Percentiles rank a stretch among this genome's conserved stretches.
phyloP scores from a whole-genome alignment of 2,888 invertebrate species.

The Sericinus montela region DNA sequence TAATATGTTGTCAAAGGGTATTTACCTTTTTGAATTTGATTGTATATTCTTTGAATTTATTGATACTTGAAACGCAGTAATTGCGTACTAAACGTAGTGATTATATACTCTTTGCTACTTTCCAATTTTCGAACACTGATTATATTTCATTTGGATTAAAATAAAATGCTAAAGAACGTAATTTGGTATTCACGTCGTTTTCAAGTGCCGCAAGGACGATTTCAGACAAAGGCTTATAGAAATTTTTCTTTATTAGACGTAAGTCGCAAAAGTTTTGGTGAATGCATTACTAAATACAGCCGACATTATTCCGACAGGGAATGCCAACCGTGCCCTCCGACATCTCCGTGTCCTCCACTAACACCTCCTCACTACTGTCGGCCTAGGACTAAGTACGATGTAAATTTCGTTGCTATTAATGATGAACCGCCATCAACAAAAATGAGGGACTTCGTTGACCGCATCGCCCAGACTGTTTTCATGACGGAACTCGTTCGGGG shows the following conservation, averaged over 20 bases:
- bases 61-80: too few species aligned
- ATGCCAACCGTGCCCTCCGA: slow-evolving; percentile 5
- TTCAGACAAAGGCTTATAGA: background rate
- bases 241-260: background rate
- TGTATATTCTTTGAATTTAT: too few species aligned
- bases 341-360: slow-evolving; percentile 13
- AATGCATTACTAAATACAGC: background rate
- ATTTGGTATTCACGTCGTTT: too few species aligned
- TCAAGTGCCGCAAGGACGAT: too few species aligned
- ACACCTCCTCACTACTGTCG: slow-evolving; percentile 43
- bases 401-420: slow-evolving; percentile 77
- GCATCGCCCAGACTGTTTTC: slow-evolving; percentile 84
- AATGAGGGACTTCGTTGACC: slow-evolving; percentile 84
- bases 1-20: too few species aligned
- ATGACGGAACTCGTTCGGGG: slow-evolving; percentile 87
- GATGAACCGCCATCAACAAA: slow-evolving; percentile 79
- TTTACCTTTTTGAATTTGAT: too few species aligned
- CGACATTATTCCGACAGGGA: background rate
- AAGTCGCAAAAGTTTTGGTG: background rate
- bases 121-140: too few species aligned
- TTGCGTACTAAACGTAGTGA: too few species aligned
- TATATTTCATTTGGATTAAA: too few species aligned
- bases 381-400: slow-evolving; percentile 56
- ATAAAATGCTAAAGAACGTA: too few species aligned
- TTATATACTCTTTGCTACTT: too few species aligned